Base-by-base conservation (phyloP, 1,140 invertebrate species). In the Diabrotica virgifera region DNA sequence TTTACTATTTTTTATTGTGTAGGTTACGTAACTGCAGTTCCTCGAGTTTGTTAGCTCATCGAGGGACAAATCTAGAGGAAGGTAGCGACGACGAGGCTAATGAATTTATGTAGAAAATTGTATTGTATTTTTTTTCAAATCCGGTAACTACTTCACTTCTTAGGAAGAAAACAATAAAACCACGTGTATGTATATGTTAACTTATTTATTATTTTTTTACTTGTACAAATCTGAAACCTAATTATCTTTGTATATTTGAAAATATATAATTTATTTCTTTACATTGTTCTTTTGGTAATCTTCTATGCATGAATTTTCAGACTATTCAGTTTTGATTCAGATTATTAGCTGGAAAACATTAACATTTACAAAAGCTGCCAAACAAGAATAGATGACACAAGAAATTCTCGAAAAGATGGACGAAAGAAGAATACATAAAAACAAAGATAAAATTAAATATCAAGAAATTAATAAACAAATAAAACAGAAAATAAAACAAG, bases 1-100 rank as follows among this genome's bases (percentile, higher is more conserved):
- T 46, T 3, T 46, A 6, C 2, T 46, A 46, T 46, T 46, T 46
- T 8, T 10, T 46, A 10, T 10, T n/a, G 8, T 5, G 40, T 46
- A 77, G 76, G 69, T 77, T 77, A 68, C 76, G 76, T 77, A 77
- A 76, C 65, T 74, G 71, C 52, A 76, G 70, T 68, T 73, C 76
- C 5, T 69, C 76, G 36, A 74, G 65, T 66, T 65, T 76, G 14
- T 65, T 77, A 14, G 68, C 74, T 10, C 74, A 77, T 69, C 74
- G 74, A 46, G 71, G 73, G 46, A 67, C 69, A 12, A 55, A 69
- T 46, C 56, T 75, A 59, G 61, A 67, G 12, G 69, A 70, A 50
- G 69, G 67, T 58, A 77, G 76, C 65, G 76, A 77, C 67, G 76
- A 77, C 59, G 76, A 77, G 50, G 55, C 72, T 57, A 69, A 65